A percentile compares a stretch with the other conserved stretches of the same genome.
Evolutionary conservation across 2,888 invertebrate genomes (phyloP).

Genomic region (Anthophora plumipes): DNA sequence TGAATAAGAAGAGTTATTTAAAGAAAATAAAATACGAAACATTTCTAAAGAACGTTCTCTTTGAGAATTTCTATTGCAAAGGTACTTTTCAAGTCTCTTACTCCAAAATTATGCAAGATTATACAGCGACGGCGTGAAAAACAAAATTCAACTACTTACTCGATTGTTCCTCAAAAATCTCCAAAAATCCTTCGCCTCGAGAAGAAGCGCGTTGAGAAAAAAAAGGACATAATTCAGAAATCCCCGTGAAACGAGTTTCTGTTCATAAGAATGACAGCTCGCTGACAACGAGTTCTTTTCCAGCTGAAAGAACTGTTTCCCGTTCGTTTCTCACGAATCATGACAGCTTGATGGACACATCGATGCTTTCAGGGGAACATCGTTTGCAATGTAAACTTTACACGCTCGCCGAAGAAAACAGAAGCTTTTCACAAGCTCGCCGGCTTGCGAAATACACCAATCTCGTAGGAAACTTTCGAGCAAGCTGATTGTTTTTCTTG

Average conservation of each 20-base stretch:
- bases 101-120: not conserved
- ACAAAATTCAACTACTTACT: too few species aligned
- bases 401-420: not conserved
- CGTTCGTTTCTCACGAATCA: not conserved
- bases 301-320: not conserved
- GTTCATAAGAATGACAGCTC: too few species aligned
- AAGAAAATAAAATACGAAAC: not conserved
- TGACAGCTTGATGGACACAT: not conserved
- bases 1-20: not conserved
- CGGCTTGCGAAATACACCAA: not conserved
- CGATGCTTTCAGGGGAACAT: too few species aligned
- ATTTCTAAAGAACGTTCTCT: not conserved
- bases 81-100: too few species aligned
- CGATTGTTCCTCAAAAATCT: too few species aligned
- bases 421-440: not conserved
- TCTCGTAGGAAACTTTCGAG: too few species aligned
- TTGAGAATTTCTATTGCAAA: not conserved
- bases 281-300: not conserved
- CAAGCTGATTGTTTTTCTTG: not conserved
- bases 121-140: too few species aligned
- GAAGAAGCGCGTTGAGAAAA: too few species aligned
- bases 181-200: too few species aligned
- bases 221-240: too few species aligned
- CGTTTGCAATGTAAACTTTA: not conserved
- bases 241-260: too few species aligned